Evolutionary conservation across 2,888 invertebrate species (phyloP).

Genomic region (Drosophila greeni): DNA sequence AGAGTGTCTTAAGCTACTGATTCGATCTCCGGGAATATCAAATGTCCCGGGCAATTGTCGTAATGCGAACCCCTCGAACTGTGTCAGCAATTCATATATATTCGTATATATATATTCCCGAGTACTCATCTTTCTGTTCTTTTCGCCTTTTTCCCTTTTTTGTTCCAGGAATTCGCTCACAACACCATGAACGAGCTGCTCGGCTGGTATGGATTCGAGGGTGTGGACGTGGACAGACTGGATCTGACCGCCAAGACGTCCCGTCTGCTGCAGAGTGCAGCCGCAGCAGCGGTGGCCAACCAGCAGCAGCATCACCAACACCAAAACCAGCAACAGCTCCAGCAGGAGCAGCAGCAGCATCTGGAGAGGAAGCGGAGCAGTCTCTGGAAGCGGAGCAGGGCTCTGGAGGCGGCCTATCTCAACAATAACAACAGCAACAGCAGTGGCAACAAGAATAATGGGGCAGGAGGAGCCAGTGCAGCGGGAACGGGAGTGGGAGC

Average conservation of each 20-base stretch:
- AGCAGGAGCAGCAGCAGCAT: conserved; percentile 34
- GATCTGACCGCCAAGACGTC: conserved; percentile 77
- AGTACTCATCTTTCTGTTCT: conserved; percentile 9
- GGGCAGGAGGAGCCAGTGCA: conserved; percentile 1
- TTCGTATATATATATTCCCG: not conserved
- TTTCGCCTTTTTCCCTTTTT: not conserved
- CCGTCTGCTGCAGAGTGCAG: conserved; percentile 72
- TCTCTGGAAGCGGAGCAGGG: conserved; percentile 47
- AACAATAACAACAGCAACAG: conserved; percentile 34
- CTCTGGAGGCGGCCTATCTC: conserved; percentile 49
- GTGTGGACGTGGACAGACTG: conserved; percentile 84
- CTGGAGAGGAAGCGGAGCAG: conserved; percentile 63
- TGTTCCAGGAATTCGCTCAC: conserved; percentile 90
- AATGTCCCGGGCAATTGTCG: conserved; percentile 20
- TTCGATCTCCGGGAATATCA: conserved; percentile 19
- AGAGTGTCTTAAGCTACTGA: not conserved
- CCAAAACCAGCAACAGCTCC: conserved; percentile 45
- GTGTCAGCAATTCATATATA: conserved; percentile 42
- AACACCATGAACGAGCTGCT: conserved; percentile 94
- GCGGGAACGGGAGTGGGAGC: conserved; percentile 21
- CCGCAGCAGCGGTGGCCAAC: conserved; percentile 63
- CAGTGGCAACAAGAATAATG: conserved; percentile 48
- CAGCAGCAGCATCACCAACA: conserved; percentile 65
- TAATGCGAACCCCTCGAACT: conserved; percentile 18
- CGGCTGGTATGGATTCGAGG: conserved; percentile 94